These are phyloP conservation scores for Cepaea hortensis DNA, from an alignment of 2,888 invertebrate genomes.

Conservation along the genomic window DNA sequence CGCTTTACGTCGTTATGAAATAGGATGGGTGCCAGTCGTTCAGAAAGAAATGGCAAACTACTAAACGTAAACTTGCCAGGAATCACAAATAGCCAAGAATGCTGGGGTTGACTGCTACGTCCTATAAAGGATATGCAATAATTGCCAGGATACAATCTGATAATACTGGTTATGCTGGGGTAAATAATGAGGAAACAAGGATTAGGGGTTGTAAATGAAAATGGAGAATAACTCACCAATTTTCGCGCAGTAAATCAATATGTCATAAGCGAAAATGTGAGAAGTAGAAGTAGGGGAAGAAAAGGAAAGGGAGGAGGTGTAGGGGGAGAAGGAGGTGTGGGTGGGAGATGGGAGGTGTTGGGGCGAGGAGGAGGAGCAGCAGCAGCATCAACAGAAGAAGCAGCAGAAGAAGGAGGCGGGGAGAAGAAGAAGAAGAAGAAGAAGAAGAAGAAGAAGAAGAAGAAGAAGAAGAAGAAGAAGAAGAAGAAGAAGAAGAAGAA, in stretches of 20 bases:
- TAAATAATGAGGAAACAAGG: no score
- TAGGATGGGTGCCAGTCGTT: no score
- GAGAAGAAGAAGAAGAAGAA: not conserved
- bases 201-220: no score
- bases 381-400: not conserved
- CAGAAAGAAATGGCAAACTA: no score
- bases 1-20: no score
- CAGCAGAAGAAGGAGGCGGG: not conserved
- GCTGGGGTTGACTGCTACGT: no score
- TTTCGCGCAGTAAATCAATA: not conserved
- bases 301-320: not conserved
- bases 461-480: conserved; percentile 14
- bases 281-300: not conserved
- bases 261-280: not conserved
- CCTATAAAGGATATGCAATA: no score
- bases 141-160: no score
- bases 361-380: not conserved
- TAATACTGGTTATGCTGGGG: no score
- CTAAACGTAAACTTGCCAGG: no score
- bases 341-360: not conserved
- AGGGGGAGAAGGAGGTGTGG: not conserved
- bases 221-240: no score
- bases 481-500: not conserved
- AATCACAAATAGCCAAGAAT: no score
- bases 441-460: conserved; percentile 5